Evolutionary conservation across 2,113 vertebrate genomes (phyloP).

Genomic region (Talpa occidentalis): DNA sequence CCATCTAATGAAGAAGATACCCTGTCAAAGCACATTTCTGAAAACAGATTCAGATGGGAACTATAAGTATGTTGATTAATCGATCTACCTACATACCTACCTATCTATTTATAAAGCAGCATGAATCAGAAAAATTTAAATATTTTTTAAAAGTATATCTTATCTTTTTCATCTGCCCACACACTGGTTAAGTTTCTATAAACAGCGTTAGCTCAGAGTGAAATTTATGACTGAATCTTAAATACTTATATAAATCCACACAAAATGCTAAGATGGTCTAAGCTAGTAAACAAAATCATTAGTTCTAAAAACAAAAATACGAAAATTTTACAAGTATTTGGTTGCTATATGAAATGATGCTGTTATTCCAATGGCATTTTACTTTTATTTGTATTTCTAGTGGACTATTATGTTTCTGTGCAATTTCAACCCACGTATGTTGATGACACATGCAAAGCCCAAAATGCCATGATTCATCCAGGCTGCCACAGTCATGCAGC

Average conservation of each 20-base stretch:
- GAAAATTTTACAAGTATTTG: constrained; percentile 60
- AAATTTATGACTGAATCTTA: constrained; percentile 65
- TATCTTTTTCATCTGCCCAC: constrained; percentile 39
- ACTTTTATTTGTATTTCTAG: constrained; percentile 56
- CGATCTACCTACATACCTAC: neutral
- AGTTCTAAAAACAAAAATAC: constrained; percentile 67
- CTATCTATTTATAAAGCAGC: neutral
- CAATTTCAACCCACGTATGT: constrained; percentile 84
- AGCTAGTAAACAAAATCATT: constrained; percentile 68
- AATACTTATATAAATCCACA: constrained; percentile 47
- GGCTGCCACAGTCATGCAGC: constrained; percentile 80
- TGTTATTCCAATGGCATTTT: neutral
- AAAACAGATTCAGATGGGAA: constrained; percentile 47
- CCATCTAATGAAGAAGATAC: neutral
- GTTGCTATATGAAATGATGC: constrained; percentile 61
- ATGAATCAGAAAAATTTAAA: constrained; percentile 19
- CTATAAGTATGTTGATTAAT: neutral
- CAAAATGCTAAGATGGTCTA: constrained; percentile 57
- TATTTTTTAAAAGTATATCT: constrained; percentile 6
- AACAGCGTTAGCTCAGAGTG: constrained; percentile 58
- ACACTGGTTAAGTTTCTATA: constrained; percentile 55
- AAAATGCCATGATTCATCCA: constrained; percentile 85
- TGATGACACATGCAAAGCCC: constrained; percentile 83
- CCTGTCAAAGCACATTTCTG: constrained; percentile 42
- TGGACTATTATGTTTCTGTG: constrained; percentile 68